phyloP scores from a whole-genome alignment of 2,888 invertebrate species.

The Torymus auratus region DNA sequence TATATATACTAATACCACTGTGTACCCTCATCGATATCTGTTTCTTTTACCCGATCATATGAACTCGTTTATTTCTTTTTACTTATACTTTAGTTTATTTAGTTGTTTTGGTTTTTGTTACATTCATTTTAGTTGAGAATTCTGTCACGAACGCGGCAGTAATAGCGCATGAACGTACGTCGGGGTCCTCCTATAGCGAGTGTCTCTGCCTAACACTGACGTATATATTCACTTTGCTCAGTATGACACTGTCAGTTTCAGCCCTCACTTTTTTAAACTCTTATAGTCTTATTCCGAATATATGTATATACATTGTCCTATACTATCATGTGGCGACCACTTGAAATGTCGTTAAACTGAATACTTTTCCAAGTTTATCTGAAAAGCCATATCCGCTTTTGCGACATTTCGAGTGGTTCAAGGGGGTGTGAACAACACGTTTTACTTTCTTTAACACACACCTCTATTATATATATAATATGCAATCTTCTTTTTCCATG shows the following conservation, averaged over 20 bases:
- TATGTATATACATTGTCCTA: conserved; percentile 16
- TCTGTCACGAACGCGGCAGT: neutral
- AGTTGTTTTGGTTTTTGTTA: conserved; percentile 3
- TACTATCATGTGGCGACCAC: too few relatives aligned
- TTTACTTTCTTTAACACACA: neutral
- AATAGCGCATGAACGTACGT: conserved; percentile 36
- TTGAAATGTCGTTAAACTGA: neutral
- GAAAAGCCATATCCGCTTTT: neutral
- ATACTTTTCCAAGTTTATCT: neutral
- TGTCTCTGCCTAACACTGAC: conserved; percentile 74
- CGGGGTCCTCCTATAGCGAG: conserved; percentile 36
- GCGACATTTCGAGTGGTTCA: conserved; percentile 1
- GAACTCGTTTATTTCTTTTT: too few relatives aligned
- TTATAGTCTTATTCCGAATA: conserved; percentile 28
- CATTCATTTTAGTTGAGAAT: conserved; percentile 8
- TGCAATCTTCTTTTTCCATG: too few relatives aligned
- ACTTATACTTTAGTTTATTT: too few relatives aligned
- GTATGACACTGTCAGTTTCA: conserved; percentile 77
- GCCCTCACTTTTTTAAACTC: conserved; percentile 65
- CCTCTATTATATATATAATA: too few relatives aligned
- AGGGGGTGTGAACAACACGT: conserved; percentile 41
- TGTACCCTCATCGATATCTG: neutral
- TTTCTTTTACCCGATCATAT: neutral
- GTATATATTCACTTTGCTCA: conserved; percentile 77
- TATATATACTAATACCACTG: conserved; percentile 5